Evolutionary conservation across 1,140 invertebrate genomes (phyloP).

Genomic region (Apolygus lucorum): DNA sequence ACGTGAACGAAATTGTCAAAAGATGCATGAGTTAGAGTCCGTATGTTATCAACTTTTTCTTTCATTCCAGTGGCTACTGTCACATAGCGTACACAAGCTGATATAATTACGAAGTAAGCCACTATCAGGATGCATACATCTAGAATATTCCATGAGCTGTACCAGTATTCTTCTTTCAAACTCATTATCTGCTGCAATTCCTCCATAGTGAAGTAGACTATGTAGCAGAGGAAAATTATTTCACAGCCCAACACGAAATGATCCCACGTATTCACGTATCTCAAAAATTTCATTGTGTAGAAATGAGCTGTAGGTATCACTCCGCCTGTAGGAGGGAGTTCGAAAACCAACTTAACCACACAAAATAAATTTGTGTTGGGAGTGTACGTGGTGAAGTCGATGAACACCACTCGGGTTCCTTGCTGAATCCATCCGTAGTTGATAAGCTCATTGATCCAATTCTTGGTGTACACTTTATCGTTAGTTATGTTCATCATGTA

Average conservation of each 20-base stretch:
- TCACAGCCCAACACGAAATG: constrained; percentile 51
- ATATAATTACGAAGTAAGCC: neutral
- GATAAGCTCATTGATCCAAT: constrained; percentile 47
- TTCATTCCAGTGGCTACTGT: neutral
- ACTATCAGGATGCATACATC: neutral
- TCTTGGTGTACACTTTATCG: constrained; percentile 37
- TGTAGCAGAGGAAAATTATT: constrained; percentile 51
- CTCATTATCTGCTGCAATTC: constrained; percentile 52
- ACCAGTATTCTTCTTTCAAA: neutral
- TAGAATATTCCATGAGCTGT: neutral
- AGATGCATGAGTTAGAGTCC: constrained; percentile 15
- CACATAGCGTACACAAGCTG: neutral
- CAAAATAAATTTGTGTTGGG: constrained; percentile 66
- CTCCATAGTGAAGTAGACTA: constrained; percentile 58
- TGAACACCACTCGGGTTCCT: constrained; percentile 58
- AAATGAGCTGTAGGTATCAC: constrained; percentile 51
- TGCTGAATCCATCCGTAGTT: constrained; percentile 56
- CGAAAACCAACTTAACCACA: constrained; percentile 56
- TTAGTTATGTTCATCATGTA: constrained; percentile 42
- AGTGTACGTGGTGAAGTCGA: constrained; percentile 69
- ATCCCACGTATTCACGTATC: constrained; percentile 47
- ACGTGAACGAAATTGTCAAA: constrained; percentile 15
- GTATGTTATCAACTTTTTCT: constrained; percentile 16
- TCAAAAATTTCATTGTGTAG: constrained; percentile 51
- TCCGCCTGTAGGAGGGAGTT: constrained; percentile 62